Base-by-base conservation (phyloP, 1,140 invertebrate species). In the Thalassaphorura encarpata region DNA sequence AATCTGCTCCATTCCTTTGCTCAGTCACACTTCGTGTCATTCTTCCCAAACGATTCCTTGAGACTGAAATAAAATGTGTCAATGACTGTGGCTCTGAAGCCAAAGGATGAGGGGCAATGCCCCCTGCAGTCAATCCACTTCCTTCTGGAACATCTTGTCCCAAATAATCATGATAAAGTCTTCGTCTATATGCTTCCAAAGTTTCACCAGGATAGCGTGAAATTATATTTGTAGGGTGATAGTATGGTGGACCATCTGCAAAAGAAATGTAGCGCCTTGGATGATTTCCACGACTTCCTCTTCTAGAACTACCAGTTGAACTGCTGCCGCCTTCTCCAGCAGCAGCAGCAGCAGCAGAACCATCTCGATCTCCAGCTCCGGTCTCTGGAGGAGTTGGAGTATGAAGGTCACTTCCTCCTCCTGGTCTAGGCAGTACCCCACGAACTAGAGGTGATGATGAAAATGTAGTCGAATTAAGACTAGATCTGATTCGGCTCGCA, bases 211-310 rank as follows among this genome's bases (percentile, higher is more conserved):
- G n/a, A n/a, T n/a, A n/a, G n/a, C n/a, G n/a, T n/a, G n/a, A n/a
- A n/a, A n/a, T n/a, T n/a, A n/a, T n/a, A 28, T 36, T 33, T n/a
- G 42, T 19, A 26, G 41, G 41, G 11, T 33, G 24, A 23, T 27
- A 2, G 28, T 36, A 50, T 8, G 31, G 19, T 15, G 46, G 54
- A 2, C 42, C 54, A 28, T 58, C 56, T 3, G 50, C 50, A 36
- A 58, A 53, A 6, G 50, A 53, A 21, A 58, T 58, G 16, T 53
- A 40, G 23, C 56, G 26, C 16, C 56, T 18, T 6, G 56, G 33
- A 46, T 52, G 42, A 0, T 41, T 28, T 19, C 54, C 39, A 5
- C 47, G 26, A 13, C 15, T 40, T 26, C 16, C 19, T 46, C 39
- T 33, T 45, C 29, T 3, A 52, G 48, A 16, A 29, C 28, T 6